phyloP scores from a whole-genome alignment of 2,113 vertebrate species.

The Antigone vipio region DNA sequence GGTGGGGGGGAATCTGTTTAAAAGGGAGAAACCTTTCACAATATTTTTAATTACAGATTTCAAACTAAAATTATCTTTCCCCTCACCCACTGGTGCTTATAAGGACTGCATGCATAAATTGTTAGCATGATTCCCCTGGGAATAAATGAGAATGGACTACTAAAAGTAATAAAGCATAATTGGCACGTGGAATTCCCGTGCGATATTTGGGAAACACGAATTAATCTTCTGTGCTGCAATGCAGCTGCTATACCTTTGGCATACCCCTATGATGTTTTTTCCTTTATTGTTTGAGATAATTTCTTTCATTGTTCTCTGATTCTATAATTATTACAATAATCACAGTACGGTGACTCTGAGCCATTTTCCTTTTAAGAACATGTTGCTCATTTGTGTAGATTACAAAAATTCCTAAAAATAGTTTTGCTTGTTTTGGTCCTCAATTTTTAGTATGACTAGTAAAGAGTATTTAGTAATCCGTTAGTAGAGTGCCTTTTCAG shows the following conservation, averaged over 20 bases:
- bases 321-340: not conserved
- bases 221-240: not conserved
- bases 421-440: not conserved
- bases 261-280: not conserved
- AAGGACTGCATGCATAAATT: not conserved
- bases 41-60: not conserved
- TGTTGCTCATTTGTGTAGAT: not conserved
- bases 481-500: not conserved
- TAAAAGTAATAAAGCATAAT: not conserved
- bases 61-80: not conserved
- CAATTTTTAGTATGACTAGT: not conserved
- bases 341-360: not conserved
- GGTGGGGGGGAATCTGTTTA: not conserved
- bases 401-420: not conserved
- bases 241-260: constrained; percentile 16
- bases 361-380: not conserved
- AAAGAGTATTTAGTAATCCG: not conserved
- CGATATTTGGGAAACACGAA: not conserved
- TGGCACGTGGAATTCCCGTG: not conserved
- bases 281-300: not conserved
- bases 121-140: not conserved
- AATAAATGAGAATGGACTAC: not conserved
- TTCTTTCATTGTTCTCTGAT: not conserved
- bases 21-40: not conserved
- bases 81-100: not conserved